phyloP scores from a whole-genome alignment of 1,140 invertebrate genomes.

The Diploscapter pachys region DNA sequence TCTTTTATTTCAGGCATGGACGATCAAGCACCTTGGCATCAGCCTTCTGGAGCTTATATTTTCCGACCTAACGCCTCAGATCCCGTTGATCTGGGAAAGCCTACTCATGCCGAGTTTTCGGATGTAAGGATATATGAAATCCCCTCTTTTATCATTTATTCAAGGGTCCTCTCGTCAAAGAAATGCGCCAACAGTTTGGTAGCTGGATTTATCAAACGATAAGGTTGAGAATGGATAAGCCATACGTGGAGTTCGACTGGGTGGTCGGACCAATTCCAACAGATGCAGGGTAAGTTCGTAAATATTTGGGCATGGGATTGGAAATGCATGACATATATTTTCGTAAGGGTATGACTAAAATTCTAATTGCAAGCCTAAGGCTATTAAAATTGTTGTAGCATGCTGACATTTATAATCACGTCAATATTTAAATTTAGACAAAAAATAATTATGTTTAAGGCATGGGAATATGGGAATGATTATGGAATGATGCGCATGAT shows the following conservation, averaged over 20 bases:
- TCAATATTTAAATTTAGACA: too few relatives aligned
- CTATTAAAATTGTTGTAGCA: too few relatives aligned
- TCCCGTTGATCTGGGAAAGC: constrained; percentile 29
- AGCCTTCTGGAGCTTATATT: constrained; percentile 79
- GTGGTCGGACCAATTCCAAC: constrained; percentile 83
- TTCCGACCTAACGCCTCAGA: constrained; percentile 70
- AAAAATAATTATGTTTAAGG: too few relatives aligned
- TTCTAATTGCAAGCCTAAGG: too few relatives aligned
- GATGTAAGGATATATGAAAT: constrained; percentile 35
- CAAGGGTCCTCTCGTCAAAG: constrained; percentile 72
- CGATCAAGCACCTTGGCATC: constrained; percentile 47
- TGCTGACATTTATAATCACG: too few relatives aligned
- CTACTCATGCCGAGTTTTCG: constrained; percentile 32
- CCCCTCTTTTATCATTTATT: constrained; percentile 17
- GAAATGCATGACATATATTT: too few relatives aligned
- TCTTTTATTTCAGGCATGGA: constrained; percentile 58
- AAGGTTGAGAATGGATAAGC: constrained; percentile 65
- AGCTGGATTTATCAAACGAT: constrained; percentile 79
- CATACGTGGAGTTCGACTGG: constrained; percentile 81
- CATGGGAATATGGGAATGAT: too few relatives aligned
- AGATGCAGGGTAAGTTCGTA: constrained; percentile 35
- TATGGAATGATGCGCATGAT: not conserved
- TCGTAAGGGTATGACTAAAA: too few relatives aligned
- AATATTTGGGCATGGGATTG: too few relatives aligned
- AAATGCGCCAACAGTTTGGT: constrained; percentile 74